These are phyloP conservation scores for Lasioglossum lativentre DNA, from an alignment of 2,888 invertebrate genomes.

Conservation along the genomic window DNA sequence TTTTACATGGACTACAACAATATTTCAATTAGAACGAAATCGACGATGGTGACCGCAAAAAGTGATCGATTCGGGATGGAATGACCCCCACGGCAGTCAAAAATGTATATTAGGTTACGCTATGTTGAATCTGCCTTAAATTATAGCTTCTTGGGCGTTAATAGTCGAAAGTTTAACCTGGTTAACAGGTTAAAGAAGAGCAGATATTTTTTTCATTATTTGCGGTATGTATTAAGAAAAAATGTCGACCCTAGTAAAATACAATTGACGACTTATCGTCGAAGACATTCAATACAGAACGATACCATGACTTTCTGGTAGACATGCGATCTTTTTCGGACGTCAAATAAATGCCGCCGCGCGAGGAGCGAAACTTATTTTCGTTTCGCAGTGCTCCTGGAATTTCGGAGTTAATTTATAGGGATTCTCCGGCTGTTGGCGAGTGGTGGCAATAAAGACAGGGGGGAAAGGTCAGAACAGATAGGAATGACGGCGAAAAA, in stretches of 20 bases:
- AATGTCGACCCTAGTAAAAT: no score
- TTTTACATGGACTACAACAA: no score
- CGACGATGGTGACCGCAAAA: no score
- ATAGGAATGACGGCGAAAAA: slow-evolving; percentile 17
- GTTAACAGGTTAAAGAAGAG: not conserved
- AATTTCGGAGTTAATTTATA: slow-evolving; percentile 78
- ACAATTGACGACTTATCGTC: no score
- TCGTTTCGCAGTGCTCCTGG: slow-evolving; percentile 74
- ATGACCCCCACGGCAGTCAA: no score
- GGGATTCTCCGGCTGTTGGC: slow-evolving; percentile 60
- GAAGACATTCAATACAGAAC: not conserved
- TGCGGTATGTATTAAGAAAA: no score
- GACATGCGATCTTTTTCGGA: slow-evolving; percentile 21
- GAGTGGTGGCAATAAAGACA: slow-evolving; percentile 62
- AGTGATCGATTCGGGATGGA: no score
- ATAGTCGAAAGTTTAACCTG: slow-evolving; percentile 1
- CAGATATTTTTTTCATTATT: not conserved
- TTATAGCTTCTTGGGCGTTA: not conserved
- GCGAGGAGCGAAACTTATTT: slow-evolving; percentile 70
- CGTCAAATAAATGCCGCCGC: slow-evolving; percentile 48
- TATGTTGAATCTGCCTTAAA: not conserved
- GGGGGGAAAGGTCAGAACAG: slow-evolving; percentile 29
- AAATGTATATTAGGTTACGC: not conserved
- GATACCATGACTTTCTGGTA: not conserved
- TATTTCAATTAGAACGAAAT: no score